phyloP scores from a whole-genome alignment of 35 echinoderm and acorn worm genomes.

The Nesometra sesokonis region DNA sequence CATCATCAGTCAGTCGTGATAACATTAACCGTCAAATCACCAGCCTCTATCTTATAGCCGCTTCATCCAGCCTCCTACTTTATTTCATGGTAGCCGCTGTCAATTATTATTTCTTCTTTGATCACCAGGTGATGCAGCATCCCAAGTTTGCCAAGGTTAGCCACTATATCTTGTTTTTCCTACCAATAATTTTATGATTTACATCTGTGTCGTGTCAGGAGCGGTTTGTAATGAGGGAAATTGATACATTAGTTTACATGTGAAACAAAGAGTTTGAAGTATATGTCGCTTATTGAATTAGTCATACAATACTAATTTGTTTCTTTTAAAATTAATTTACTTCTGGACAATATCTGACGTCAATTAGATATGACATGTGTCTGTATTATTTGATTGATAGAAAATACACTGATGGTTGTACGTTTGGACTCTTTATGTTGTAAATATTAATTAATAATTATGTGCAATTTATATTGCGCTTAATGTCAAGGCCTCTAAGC shows the following conservation, averaged over 20 bases:
- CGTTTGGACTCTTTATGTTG: no score
- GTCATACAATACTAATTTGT: background rate
- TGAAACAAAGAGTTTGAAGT: background rate
- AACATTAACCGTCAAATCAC: background rate
- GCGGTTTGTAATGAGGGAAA: background rate
- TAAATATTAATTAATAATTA: no score
- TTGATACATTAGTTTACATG: background rate
- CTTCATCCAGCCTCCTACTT: background rate
- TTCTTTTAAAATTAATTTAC: background rate
- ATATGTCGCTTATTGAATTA: background rate
- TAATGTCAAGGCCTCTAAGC: no score
- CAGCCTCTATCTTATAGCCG: background rate
- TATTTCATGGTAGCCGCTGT: background rate
- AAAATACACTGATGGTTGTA: no score
- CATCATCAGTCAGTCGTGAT: background rate
- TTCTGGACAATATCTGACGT: no score
- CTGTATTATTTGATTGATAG: no score
- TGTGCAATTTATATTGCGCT: no score
- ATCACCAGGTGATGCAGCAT: background rate
- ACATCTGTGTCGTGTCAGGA: background rate
- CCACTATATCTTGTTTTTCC: background rate
- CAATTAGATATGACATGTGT: no score
- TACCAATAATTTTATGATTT: background rate
- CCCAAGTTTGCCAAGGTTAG: background rate
- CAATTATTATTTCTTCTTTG: background rate